These are phyloP conservation scores for Benitochromis conjunctus DNA, from an alignment of 2,113 vertebrate genomes.

Conservation along the genomic window DNA sequence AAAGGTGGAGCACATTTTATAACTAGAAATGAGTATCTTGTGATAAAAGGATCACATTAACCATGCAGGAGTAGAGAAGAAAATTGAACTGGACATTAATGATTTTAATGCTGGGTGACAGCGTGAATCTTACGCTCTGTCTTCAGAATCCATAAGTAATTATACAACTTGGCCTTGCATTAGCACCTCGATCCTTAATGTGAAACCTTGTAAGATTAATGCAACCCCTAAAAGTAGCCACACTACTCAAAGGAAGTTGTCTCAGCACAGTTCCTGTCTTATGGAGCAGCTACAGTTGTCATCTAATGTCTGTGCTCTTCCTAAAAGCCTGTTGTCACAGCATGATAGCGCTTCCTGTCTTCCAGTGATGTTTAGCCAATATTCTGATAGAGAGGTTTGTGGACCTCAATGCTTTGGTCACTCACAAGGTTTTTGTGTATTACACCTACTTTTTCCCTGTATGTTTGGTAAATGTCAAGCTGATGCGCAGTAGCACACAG, in stretches of 20 bases:
- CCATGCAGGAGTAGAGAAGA: not conserved
- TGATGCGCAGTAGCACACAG: not conserved
- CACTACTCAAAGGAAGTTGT: not conserved
- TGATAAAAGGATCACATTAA: not conserved
- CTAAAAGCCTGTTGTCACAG: constrained; percentile 7
- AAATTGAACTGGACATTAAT: not conserved
- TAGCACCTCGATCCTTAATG: not conserved
- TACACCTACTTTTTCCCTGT: not conserved
- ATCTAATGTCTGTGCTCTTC: not conserved
- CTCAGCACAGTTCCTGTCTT: constrained; percentile 48
- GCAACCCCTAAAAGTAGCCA: not conserved
- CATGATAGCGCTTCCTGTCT: constrained; percentile 51
- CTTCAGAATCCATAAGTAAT: not conserved
- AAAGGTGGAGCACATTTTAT: not conserved
- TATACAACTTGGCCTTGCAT: not conserved
- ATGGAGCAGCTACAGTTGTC: constrained; percentile 48
- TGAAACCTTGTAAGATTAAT: not conserved
- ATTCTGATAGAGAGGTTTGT: not conserved
- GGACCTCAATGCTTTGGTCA: not conserved
- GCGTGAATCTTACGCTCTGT: constrained; percentile 22
- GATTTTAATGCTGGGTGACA: not conserved
- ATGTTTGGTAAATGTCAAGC: constrained; percentile 50
- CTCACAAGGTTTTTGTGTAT: not conserved
- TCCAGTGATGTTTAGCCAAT: not conserved
- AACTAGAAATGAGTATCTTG: not conserved